A percentile compares a stretch with the other conserved stretches of the same genome.
Conservation (phyloP, 2,888 invertebrate genomes). For the Carpatolechia fugitivella region DNA sequence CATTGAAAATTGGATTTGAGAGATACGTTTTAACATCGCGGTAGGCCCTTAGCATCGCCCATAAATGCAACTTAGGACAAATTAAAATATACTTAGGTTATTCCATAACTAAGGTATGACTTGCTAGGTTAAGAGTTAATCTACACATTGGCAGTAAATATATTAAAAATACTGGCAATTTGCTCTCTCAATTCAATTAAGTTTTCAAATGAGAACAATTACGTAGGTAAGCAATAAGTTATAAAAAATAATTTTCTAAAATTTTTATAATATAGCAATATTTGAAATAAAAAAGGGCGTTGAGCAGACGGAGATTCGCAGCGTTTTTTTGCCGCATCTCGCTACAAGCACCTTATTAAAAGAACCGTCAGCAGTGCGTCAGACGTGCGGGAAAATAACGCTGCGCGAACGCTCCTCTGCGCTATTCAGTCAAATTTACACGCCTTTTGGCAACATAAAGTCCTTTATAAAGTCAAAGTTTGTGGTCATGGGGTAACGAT, state of each 20-base stretch:
- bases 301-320: background rate
- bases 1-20: slow-evolving; percentile 73
- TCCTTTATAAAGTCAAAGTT: slow-evolving; percentile 24
- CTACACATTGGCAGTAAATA: slow-evolving; percentile 64
- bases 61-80: slow-evolving; percentile 64
- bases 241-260: slow-evolving; percentile 68
- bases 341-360: background rate
- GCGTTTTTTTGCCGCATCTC: background rate
- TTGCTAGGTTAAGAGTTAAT: slow-evolving; percentile 46
- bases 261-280: slow-evolving; percentile 55
- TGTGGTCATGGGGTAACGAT: slow-evolving; percentile 14
- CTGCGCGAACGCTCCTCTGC: background rate
- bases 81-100: slow-evolving; percentile 42
- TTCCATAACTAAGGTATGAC: slow-evolving; percentile 53
- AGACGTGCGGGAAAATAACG: slow-evolving; percentile 4
- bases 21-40: slow-evolving; percentile 54
- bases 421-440: slow-evolving; percentile 25
- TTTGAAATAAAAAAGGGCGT: slow-evolving; percentile 37
- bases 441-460: slow-evolving; percentile 28
- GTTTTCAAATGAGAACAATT: slow-evolving; percentile 22
- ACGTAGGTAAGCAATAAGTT: slow-evolving; percentile 40
- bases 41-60: slow-evolving; percentile 49
- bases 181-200: slow-evolving; percentile 22
- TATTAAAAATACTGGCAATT: slow-evolving; percentile 52
- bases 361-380: slow-evolving; percentile 3